A percentile compares a stretch with the other conserved stretches of the same genome.
Conservation (phyloP, 2,888 invertebrate genomes). For the Zygaena filipendulae region DNA sequence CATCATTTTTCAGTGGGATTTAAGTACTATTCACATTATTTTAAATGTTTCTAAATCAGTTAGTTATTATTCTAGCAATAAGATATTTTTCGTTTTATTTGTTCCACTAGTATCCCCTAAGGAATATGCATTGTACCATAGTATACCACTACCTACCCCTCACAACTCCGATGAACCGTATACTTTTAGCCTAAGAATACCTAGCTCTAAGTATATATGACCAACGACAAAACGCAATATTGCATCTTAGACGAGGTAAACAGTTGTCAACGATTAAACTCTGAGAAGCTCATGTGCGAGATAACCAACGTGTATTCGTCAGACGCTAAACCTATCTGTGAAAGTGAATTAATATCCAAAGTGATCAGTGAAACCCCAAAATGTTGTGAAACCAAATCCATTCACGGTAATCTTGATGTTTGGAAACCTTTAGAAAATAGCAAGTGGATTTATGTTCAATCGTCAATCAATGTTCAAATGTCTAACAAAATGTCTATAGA, state of each 20-base stretch:
- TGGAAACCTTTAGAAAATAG: slow-evolving; percentile 14
- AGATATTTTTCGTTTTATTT: slow-evolving; percentile 13
- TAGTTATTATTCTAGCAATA: slow-evolving; percentile 13
- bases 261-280: slow-evolving; percentile 1
- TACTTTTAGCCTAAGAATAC: slow-evolving; percentile 8
- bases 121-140: slow-evolving; percentile 6
- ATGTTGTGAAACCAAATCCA: slow-evolving; percentile 8
- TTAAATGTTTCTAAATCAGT: slow-evolving; percentile 10
- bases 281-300: too few relatives aligned
- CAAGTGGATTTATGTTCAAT: slow-evolving; percentile 16
- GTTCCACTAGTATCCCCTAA: slow-evolving; percentile 4
- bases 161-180: slow-evolving; percentile 3
- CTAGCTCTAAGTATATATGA: slow-evolving; percentile 6
- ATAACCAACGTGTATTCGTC: too few relatives aligned
- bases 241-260: slow-evolving; percentile 5
- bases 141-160: slow-evolving; percentile 5
- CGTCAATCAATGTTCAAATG: too few relatives aligned
- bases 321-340: slow-evolving; percentile 12
- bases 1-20: slow-evolving; percentile 14
- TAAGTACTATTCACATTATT: slow-evolving; percentile 10
- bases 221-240: slow-evolving; percentile 6
- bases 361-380: slow-evolving; percentile 5
- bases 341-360: slow-evolving; percentile 15
- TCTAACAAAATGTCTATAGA: slow-evolving; percentile 13
- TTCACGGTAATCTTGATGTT: slow-evolving; percentile 11